These are phyloP conservation scores for Machaerirhynchus nigripectus DNA, from an alignment of 2,113 vertebrate species.

Conservation along the genomic window DNA sequence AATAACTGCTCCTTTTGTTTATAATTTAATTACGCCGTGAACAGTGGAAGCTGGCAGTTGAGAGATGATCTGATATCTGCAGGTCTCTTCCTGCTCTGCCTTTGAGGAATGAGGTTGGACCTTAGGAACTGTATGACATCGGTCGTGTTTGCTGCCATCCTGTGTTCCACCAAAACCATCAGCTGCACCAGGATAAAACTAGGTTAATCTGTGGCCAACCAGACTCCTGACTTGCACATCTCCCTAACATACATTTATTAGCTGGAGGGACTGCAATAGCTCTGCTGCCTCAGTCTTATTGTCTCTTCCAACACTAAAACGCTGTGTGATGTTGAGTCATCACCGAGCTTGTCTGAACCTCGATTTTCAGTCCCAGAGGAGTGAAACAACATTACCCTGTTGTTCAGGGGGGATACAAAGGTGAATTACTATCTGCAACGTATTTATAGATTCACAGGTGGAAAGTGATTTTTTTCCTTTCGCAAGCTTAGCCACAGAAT, in stretches of 20 bases:
- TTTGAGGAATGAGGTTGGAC: not conserved
- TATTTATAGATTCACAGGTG: not conserved
- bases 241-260: rapidly evolving
- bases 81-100: not conserved
- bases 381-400: not conserved
- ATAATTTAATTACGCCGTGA: not conserved
- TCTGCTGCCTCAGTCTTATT: not conserved
- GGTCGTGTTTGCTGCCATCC: not conserved
- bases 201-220: not conserved
- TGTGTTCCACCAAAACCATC: not conserved
- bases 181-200: not conserved
- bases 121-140: rapidly evolving
- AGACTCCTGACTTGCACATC: rapidly evolving
- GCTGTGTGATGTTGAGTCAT: not conserved
- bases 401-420: not conserved
- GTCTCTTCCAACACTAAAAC: not conserved
- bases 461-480: not conserved
- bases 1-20: not conserved
- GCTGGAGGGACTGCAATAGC: not conserved
- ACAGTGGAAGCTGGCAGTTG: not conserved
- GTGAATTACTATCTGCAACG: not conserved
- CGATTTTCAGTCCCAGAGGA: not conserved
- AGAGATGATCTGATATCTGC: not conserved
- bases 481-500: not conserved
- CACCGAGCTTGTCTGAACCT: not conserved